phyloP scores from a whole-genome alignment of 2,113 vertebrate genomes.

The Varanus komodoensis region DNA sequence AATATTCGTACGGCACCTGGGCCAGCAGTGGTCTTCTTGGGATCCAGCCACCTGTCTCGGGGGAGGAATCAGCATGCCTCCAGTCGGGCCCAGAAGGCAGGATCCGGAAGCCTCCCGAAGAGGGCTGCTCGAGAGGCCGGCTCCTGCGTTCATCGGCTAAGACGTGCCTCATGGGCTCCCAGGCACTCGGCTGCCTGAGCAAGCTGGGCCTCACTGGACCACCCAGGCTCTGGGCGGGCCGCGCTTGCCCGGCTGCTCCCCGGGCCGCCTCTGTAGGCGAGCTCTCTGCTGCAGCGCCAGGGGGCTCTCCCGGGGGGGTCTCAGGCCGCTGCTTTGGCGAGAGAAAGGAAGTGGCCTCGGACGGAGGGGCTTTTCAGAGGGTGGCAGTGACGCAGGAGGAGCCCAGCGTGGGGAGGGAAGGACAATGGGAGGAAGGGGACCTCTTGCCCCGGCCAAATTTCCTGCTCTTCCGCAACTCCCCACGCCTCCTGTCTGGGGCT shows the following conservation, averaged over 20 bases:
- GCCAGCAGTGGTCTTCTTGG: neutral
- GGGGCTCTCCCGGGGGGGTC: neutral
- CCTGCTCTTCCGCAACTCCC: neutral
- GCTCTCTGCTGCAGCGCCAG: neutral
- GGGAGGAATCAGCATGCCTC: neutral
- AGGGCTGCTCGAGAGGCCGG: neutral
- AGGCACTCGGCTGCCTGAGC: neutral
- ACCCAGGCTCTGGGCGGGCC: neutral
- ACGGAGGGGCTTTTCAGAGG: neutral
- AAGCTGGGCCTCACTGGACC: neutral
- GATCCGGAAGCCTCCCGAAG: neutral
- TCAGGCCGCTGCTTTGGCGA: neutral
- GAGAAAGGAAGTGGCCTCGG: slow-evolving; percentile 23
- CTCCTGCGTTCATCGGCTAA: neutral
- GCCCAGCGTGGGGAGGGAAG: neutral
- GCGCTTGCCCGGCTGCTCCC: too few species aligned
- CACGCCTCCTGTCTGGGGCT: neutral
- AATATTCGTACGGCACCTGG: too few species aligned
- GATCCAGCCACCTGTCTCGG: too few species aligned
- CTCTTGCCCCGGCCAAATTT: neutral
- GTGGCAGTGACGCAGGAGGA: slow-evolving; percentile 1
- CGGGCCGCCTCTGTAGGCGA: neutral
- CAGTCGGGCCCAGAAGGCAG: neutral
- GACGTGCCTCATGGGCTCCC: neutral
- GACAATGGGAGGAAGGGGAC: slow-evolving; percentile 38